Evolutionary conservation across 1,140 invertebrate species (phyloP), one percentile per base, ranked within the genome.

Genomic region (Aricia agestis): DNA sequence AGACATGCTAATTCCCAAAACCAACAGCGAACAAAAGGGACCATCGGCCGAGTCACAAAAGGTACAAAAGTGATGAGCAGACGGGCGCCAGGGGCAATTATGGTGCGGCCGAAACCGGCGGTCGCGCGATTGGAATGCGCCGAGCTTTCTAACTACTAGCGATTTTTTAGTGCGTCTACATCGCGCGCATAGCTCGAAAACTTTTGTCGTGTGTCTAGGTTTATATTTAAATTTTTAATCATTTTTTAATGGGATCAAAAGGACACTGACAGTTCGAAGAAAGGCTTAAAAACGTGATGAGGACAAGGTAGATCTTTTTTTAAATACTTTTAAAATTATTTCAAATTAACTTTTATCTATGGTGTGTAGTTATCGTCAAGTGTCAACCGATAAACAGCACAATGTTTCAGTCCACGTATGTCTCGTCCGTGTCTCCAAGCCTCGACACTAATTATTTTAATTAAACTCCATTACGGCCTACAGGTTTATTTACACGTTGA

Each of bases 1-100:
- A 91, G 89, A 90, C 89, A 87, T 89, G 86, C 87, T 91, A 91
- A 91, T 91, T 90, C 86, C 81, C 81, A 90, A 91, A 91, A 91
- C 85, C 89, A 91, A 91, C 89, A 91, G 88, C 74, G 78, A 85
- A 76, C 82, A 86, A 87, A 88, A 88, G 76, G 74, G 76, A 73
- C 76, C 74, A 80, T 74, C 72, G 76, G 67, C 72, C 68, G 72
- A 57, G 71, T 74, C 59, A 72, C 72, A 85, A 90, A 86, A 86
- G 76, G 78, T 82, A 84, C 74, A 85, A 83, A 83, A 83, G 65
- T 71, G 77, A 81, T 76, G 76, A 80, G 78, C 78, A 82, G 86
- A 82, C 88, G 77, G 89, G 86, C 87, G 87, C 89, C 87, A 86
- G 71, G 75, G 72, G 81, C 87, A 90, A 91, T 91, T 91, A 91